Conservation (phyloP, 2,888 invertebrate species). For the Lasioglossum leucozonium region DNA sequence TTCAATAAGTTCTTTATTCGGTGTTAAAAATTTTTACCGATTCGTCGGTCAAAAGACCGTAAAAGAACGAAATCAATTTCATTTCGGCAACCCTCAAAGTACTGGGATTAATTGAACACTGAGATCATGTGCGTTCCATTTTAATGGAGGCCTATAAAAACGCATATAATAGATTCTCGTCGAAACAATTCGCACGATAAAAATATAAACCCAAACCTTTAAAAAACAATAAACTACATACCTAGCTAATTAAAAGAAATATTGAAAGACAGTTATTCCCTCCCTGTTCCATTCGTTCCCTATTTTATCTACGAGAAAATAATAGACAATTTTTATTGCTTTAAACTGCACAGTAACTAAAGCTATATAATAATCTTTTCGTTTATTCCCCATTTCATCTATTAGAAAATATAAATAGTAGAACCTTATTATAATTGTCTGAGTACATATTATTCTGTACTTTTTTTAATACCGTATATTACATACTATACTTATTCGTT, state of each 20-base stretch:
- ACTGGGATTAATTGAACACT: slow-evolving; percentile 12
- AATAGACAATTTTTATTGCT: not conserved
- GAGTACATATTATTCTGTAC: not conserved
- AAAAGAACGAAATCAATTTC: slow-evolving; percentile 15
- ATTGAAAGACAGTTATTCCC: not conserved
- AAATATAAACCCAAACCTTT: not conserved
- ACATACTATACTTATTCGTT: no score
- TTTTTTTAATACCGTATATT: not conserved
- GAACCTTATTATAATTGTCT: not conserved
- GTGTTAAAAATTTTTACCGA: slow-evolving; percentile 29
- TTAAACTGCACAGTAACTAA: not conserved
- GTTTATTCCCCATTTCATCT: not conserved
- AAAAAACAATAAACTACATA: not conserved
- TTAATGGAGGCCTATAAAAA: not conserved
- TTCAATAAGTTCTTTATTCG: slow-evolving; percentile 5
- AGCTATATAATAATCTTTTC: not conserved
- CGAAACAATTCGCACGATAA: not conserved
- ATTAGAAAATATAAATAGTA: not conserved
- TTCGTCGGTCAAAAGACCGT: not conserved
- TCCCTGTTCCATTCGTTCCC: not conserved
- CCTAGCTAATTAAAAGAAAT: not conserved
- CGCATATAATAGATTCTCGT: not conserved
- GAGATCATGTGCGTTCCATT: not conserved
- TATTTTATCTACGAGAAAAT: not conserved
- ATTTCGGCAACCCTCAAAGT: slow-evolving; percentile 1